Conservation (phyloP, 2,888 invertebrate genomes). For the Leptopilina syphax region DNA sequence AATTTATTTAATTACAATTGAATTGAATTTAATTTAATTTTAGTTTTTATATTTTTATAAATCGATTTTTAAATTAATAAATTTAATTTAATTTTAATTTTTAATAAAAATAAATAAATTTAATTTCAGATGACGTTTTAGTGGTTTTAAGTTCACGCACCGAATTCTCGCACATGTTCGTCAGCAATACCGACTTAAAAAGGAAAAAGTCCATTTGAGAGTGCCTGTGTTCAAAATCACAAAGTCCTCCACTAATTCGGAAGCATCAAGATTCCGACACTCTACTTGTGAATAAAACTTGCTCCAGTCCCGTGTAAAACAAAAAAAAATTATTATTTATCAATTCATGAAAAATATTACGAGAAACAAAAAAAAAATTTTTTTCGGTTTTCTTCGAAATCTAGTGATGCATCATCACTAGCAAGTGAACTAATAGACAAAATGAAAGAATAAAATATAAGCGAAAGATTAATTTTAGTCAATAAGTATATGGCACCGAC, state of each 20-base stretch:
- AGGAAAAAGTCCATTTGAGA: slow-evolving; percentile 74
- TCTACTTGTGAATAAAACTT: slow-evolving; percentile 39
- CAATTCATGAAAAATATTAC: not conserved
- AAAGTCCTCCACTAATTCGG: slow-evolving; percentile 56
- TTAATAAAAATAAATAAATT: too few species aligned
- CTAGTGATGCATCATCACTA: slow-evolving; percentile 20
- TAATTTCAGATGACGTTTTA: slow-evolving; percentile 80
- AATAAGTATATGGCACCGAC: slow-evolving; percentile 15
- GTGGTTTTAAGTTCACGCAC: slow-evolving; percentile 80
- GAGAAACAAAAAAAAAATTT: not conserved
- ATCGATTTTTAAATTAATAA: not conserved
- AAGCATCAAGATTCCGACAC: slow-evolving; percentile 62
- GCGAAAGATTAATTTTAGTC: slow-evolving; percentile 12
- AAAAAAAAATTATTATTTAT: not conserved
- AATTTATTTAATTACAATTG: too few species aligned
- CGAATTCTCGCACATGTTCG: slow-evolving; percentile 81
- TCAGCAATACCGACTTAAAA: slow-evolving; percentile 61
- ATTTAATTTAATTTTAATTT: not conserved
- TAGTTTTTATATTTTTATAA: not conserved
- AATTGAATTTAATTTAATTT: not conserved
- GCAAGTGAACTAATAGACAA: not conserved
- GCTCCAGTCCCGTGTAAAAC: slow-evolving; percentile 34
- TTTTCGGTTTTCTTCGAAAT: not conserved
- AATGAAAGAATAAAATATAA: not conserved
- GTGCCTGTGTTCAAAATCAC: slow-evolving; percentile 63